A percentile compares a stretch with the other conserved stretches of the same genome.
phyloP scores from a whole-genome alignment of 2,113 vertebrate genomes.

The Patagioenas fasciata region DNA sequence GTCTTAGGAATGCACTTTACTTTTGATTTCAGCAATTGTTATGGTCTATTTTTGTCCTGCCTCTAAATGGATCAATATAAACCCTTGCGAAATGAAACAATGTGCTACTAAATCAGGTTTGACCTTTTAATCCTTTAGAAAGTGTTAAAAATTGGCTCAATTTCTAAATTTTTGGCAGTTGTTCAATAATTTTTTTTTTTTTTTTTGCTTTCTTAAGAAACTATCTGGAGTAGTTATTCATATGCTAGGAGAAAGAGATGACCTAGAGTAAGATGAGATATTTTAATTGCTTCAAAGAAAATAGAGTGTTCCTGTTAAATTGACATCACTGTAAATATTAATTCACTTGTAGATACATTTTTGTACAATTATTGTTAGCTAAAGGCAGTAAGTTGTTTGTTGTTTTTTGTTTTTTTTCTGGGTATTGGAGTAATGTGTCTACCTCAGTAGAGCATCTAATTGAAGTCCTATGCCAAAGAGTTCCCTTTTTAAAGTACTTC shows the following conservation, averaged over 20 bases:
- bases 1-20: not conserved
- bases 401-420: not conserved
- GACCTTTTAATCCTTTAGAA: slow-evolving; percentile 17
- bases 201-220: not conserved
- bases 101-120: slow-evolving; percentile 3
- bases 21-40: not conserved
- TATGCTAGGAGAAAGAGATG: not conserved
- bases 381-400: not conserved
- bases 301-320: not conserved
- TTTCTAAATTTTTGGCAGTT: slow-evolving; percentile 11
- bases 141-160: not conserved
- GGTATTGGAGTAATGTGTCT: not conserved
- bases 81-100: not conserved
- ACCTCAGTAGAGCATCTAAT: not conserved
- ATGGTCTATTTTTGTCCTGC: not conserved
- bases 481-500: slow-evolving; percentile 2
- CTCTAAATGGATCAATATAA: not conserved
- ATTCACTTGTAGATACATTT: not conserved
- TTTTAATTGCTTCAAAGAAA: slow-evolving; percentile 39
- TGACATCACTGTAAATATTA: slow-evolving; percentile 18
- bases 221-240: not conserved
- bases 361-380: not conserved
- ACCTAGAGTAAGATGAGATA: not conserved
- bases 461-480: not conserved
- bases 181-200: not conserved